A percentile compares a stretch with the other conserved stretches of the same genome.
phyloP scores from a whole-genome alignment of 2,888 invertebrate species.

The Xanthia togata region DNA sequence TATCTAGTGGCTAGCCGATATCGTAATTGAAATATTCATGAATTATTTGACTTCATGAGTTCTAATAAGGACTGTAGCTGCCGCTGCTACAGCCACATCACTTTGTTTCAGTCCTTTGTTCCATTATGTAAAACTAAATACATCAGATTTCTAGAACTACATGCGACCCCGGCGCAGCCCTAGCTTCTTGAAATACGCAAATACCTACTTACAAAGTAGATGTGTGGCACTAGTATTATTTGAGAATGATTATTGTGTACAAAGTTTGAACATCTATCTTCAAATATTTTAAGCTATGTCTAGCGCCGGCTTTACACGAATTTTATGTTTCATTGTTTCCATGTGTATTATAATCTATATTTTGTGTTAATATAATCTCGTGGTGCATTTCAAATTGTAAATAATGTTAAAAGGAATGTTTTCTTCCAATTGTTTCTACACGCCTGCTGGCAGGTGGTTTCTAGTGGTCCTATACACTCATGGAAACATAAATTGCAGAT shows the following conservation, averaged over 20 bases:
- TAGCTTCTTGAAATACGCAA: conserved; percentile 7
- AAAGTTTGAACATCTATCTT: not conserved
- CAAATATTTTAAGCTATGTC: conserved; percentile 3
- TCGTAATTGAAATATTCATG: not conserved
- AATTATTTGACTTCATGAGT: not conserved
- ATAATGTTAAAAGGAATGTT: conserved; percentile 47
- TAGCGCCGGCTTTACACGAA: not conserved
- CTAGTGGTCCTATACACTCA: conserved; percentile 15
- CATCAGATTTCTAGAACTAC: conserved; percentile 9
- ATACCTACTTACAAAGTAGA: not conserved
- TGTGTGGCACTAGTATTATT: not conserved
- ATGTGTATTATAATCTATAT: conserved; percentile 16
- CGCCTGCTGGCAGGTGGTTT: conserved; percentile 65
- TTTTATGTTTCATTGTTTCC: conserved; percentile 17
- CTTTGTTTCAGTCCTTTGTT: not conserved
- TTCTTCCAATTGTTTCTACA: conserved; percentile 49
- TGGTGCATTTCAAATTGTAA: conserved; percentile 62
- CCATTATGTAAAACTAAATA: not conserved
- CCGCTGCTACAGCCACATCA: not conserved
- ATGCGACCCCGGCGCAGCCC: not conserved
- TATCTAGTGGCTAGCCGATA: not conserved
- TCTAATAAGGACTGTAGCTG: not conserved
- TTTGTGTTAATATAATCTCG: conserved; percentile 41
- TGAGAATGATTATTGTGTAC: not conserved
- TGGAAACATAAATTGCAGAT: not conserved